Percentiles rank a stretch among this genome's conserved stretches.
These are phyloP conservation scores for Artibeus jamaicensis DNA, from an alignment of 2,797 vertebrate species.

Conservation along the genomic window DNA sequence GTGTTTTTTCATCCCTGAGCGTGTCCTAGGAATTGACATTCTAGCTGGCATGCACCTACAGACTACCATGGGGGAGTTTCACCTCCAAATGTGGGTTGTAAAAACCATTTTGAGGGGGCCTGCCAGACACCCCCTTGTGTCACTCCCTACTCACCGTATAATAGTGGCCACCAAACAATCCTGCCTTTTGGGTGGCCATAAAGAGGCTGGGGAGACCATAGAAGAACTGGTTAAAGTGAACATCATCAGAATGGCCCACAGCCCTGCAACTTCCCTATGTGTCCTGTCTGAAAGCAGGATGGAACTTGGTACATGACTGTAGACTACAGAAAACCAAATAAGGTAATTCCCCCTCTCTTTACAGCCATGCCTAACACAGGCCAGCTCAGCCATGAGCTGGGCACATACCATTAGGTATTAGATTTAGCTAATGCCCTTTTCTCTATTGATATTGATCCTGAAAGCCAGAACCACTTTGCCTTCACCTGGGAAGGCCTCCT, in stretches of 20 bases:
- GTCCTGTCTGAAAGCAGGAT: neutral
- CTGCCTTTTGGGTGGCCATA: neutral
- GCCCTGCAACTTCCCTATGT: neutral
- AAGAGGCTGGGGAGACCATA: neutral
- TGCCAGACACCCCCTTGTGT: neutral
- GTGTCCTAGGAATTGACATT: neutral
- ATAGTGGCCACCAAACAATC: neutral
- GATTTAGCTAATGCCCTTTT: neutral
- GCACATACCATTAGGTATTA: neutral
- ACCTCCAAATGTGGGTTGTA: neutral
- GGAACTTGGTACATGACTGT: neutral
- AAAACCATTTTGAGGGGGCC: neutral
- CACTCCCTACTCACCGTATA: neutral
- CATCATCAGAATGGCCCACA: neutral
- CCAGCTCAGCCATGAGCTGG: neutral
- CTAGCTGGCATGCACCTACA: neutral
- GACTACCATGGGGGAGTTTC: neutral
- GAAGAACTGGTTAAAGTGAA: neutral
- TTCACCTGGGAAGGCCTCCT: neutral
- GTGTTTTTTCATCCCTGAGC: neutral
- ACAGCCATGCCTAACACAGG: too few relatives aligned
- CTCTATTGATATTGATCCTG: neutral
- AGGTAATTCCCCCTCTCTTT: neutral
- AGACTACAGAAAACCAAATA: neutral
- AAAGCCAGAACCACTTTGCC: neutral